These are phyloP conservation scores for Odontesthes bonariensis DNA, from an alignment of 2,113 vertebrate species.

Conservation along the genomic window DNA sequence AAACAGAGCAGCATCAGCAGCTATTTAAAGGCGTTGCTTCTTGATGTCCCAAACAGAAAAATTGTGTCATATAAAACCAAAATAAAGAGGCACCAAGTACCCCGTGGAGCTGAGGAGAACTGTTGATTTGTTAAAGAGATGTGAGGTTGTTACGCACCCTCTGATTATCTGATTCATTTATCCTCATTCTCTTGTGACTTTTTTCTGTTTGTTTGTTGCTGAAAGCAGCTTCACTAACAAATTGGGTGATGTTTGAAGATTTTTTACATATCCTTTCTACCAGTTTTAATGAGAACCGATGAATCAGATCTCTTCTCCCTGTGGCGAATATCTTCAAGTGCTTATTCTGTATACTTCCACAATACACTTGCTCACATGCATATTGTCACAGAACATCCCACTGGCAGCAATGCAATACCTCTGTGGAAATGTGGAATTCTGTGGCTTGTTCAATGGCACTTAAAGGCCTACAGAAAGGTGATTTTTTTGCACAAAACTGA, in stretches of 20 bases:
- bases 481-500: no score
- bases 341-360: conserved; percentile 15
- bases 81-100: conserved; percentile 11
- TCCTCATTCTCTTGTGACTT: no score
- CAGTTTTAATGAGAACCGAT: neutral
- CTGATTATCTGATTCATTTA: no score
- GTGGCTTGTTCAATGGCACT: conserved; percentile 70
- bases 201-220: no score
- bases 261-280: neutral
- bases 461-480: no score
- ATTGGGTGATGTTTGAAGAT: neutral
- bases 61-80: conserved; percentile 10
- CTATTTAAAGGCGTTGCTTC: neutral
- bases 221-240: no score
- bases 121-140: neutral
- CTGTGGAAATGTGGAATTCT: conserved; percentile 60
- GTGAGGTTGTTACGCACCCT: no score
- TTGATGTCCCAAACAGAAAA: neutral
- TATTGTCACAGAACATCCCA: conserved; percentile 39
- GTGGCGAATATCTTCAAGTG: neutral
- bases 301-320: conserved; percentile 10
- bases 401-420: conserved; percentile 52
- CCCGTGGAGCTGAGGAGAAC: neutral
- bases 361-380: conserved; percentile 35
- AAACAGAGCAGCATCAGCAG: neutral